Percentiles rank a stretch among this genome's conserved stretches.
Conservation (phyloP, 2,113 vertebrate species). For the Etheostoma cragini region DNA sequence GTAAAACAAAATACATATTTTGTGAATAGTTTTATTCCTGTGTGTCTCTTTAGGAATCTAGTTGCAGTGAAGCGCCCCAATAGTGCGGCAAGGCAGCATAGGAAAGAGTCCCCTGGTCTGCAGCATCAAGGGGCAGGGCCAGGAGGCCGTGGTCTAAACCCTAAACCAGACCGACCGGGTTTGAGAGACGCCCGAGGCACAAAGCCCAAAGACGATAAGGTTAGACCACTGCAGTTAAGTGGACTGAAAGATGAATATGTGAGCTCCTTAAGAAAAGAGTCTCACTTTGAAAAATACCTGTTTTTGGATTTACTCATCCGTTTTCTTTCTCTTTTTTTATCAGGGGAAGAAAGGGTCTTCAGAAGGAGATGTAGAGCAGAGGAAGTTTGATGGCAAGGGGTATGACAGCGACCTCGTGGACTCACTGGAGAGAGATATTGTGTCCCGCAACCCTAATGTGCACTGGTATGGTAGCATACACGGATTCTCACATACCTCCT, state of each 20-base stretch:
- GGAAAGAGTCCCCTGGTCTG: constrained; percentile 89
- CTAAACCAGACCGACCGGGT: constrained; percentile 85
- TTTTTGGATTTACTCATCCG: neutral
- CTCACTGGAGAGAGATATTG: constrained; percentile 95
- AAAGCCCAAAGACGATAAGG: constrained; percentile 92
- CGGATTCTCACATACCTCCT: neutral
- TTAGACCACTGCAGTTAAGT: constrained; percentile 48
- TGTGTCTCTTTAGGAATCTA: constrained; percentile 75
- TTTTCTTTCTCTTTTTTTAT: neutral
- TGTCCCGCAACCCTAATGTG: constrained; percentile 95
- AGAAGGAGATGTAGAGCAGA: constrained; percentile 89
- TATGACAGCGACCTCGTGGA: constrained; percentile 94
- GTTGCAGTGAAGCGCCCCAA: constrained; percentile 89
- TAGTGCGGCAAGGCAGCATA: constrained; percentile 87
- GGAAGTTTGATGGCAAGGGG: constrained; percentile 92
- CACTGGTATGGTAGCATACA: constrained; percentile 87
- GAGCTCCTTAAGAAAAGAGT: neutral
- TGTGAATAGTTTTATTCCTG: neutral
- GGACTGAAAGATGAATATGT: neutral
- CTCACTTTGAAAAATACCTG: neutral
- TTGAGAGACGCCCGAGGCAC: constrained; percentile 83
- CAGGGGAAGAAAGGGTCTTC: constrained; percentile 89
- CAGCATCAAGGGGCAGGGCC: constrained; percentile 85
- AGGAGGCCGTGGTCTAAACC: constrained; percentile 84
- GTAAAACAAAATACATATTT: constrained; percentile 31